Base-by-base conservation (phyloP, 2,797 vertebrate genomes). In the Botia almorhae region DNA sequence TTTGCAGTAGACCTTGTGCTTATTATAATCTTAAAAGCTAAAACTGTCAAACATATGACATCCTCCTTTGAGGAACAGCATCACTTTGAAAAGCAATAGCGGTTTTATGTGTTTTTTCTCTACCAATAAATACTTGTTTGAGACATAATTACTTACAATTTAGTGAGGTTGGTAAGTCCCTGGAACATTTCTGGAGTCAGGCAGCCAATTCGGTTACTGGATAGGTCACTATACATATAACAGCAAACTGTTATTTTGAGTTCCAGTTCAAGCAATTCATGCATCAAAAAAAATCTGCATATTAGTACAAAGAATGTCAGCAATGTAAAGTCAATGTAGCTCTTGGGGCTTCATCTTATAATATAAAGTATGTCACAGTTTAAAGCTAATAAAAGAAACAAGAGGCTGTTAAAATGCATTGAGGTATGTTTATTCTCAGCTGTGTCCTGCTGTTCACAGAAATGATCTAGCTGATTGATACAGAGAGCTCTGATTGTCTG, bases 141-240 rank as follows among this genome's bases (percentile, higher is more conserved):
- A 55, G 33, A 74, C 26, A 29, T 12, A 23, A 53, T 29, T 55
- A 89, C 97, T 95, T 92, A 99, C 98, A 99, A 91, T 85, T 96
- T 94, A 69, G 95, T 94, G 85, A 99, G 96, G 89, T 89, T 97
- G 90, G 90, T 89, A 83, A 99, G 92, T 58, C 98, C 97, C 85
- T 94, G 96, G 94, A 99, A 98, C 90, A 96, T 94, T 69, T 95
- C 92, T 23, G 94, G 86, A 11, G 92, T 89, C 89, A 99, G 91
- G 87, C 98, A 99, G 92, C 98, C 98, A 65, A 99, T 98, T 90
- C 97, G 95, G 91, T 99, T 99, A 93, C 97, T 98, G 91, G 98
- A 99, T 73, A 99, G 94, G 88, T 99, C 98, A 65, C 98, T 99
- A 88, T 78, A 88, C 89, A 90, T 61, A 87, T 79, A 55, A 72